phyloP scores from a whole-genome alignment of 2,888 invertebrate genomes.

The Hartigia nigra region DNA sequence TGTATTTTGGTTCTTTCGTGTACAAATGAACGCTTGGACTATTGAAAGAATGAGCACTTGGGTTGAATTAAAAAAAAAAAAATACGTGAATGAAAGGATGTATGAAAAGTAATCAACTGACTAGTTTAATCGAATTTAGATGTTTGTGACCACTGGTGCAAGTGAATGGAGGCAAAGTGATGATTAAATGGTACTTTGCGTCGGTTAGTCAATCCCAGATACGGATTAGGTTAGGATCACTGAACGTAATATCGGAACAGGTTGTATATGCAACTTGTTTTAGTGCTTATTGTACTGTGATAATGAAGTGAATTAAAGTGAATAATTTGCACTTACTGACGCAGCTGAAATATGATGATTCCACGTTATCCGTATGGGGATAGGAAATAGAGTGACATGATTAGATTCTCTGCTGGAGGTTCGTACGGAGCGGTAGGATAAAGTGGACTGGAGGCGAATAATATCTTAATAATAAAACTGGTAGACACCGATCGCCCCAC shows the following conservation, averaged over 20 bases:
- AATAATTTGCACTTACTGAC: not conserved
- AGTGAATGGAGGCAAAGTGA: not conserved
- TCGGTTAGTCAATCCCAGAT: not conserved
- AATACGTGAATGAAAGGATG: not conserved
- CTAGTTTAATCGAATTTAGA: not conserved
- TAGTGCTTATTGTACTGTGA: not conserved
- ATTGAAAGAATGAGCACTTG: not conserved
- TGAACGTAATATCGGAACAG: not conserved
- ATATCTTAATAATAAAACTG: not conserved
- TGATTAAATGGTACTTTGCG: not conserved
- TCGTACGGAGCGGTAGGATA: not conserved
- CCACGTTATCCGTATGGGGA: not conserved
- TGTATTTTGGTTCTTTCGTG: not conserved
- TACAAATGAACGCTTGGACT: not conserved
- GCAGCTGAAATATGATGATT: not conserved
- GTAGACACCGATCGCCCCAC: not conserved
- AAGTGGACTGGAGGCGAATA: not conserved
- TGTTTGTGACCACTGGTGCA: not conserved
- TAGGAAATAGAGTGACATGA: not conserved
- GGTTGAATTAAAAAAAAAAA: not conserved
- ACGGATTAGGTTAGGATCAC: not conserved
- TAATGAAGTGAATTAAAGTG: not conserved
- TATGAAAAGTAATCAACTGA: not conserved
- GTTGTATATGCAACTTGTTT: not conserved
- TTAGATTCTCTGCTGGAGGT: not conserved